Evolutionary conservation across 1,140 invertebrate species (phyloP), one percentile per base, ranked within the genome.

Genomic region (Drosophila trapezifrons): DNA sequence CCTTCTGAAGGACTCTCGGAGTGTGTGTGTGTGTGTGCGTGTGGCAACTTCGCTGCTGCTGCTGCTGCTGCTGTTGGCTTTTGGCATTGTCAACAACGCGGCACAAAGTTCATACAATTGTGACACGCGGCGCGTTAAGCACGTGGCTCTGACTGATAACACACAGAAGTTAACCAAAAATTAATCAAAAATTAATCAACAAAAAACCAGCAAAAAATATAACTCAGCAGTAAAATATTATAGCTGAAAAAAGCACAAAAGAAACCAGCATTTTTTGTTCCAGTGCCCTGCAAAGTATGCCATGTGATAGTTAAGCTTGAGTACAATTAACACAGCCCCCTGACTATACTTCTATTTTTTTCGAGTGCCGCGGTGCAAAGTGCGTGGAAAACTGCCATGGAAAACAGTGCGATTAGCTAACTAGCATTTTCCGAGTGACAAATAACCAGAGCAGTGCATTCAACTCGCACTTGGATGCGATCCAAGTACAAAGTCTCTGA

Each of bases 121-220:
- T 89, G 79, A 86, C 84, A 87, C 83, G 83, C 83, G 83, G 83
- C 83, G 84, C 76, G 84, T 87, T 89, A 83, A 87, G 83, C 83
- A 87, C 83, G 83, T 87, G 84, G 83, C 76, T 83, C 82, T 82
- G 69, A 76, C 83, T 86, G 82, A 86, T 86, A 86, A 86, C 75
- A 76, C 15, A 17, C 1, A 8, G 12, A 25, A 18, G 32, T 22
- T 20, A 37, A 25, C n/a, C 38, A 42, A 40, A 38, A 32, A 35
- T 55, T 25, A 47, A 52, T 13, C 2, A 52, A 20, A 52, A 17
- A 57, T 37, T 60, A 60, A 18, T 15, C 6, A 38, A 18, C 13
- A 25, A 13, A 63, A 27, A 15, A 42, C 22, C n/a, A 20, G 18
- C n/a, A 3, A 18, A 59, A 47, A 27, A 20, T 15, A 12, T 22